Evolutionary conservation across 1,140 invertebrate genomes (phyloP).

Genomic region (Drosophila varians): DNA sequence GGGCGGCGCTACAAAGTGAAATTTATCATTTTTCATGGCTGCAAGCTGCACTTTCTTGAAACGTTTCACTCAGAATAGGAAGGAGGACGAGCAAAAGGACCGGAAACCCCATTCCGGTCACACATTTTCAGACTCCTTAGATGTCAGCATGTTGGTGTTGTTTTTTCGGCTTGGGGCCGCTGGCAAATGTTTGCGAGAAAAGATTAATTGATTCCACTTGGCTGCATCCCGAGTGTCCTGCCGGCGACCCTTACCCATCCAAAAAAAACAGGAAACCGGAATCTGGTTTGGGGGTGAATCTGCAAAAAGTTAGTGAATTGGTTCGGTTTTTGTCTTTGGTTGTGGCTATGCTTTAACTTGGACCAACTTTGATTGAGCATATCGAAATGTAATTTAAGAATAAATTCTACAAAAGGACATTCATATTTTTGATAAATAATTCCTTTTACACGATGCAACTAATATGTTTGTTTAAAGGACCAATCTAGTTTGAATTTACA

Average conservation of each 20-base stretch:
- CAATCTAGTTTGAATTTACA: not conserved
- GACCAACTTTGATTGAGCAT: not conserved
- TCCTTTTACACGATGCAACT: no score
- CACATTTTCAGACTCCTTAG: slow-evolving; percentile 74
- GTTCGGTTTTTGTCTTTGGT: not conserved
- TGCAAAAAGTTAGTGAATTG: not conserved
- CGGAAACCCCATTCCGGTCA: slow-evolving; percentile 20
- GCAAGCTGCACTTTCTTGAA: slow-evolving; percentile 80
- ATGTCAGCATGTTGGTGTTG: slow-evolving; percentile 56
- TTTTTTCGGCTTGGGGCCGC: slow-evolving; percentile 24
- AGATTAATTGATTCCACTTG: slow-evolving; percentile 82
- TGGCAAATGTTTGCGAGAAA: slow-evolving; percentile 77
- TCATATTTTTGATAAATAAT: no score
- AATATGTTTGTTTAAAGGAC: not conserved
- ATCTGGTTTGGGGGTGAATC: slow-evolving; percentile 11
- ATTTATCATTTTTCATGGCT: slow-evolving; percentile 81
- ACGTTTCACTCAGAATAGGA: slow-evolving; percentile 71
- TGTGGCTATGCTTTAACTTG: not conserved
- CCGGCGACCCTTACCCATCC: slow-evolving; percentile 14
- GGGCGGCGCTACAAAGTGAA: slow-evolving; percentile 57
- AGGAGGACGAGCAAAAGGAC: not conserved
- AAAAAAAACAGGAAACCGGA: not conserved
- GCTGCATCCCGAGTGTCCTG: slow-evolving; percentile 72
- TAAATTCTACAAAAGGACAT: no score
- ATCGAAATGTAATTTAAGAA: not conserved